These are phyloP conservation scores for Onychomys arenicola DNA, from an alignment of 2,797 vertebrate genomes.

Conservation along the genomic window DNA sequence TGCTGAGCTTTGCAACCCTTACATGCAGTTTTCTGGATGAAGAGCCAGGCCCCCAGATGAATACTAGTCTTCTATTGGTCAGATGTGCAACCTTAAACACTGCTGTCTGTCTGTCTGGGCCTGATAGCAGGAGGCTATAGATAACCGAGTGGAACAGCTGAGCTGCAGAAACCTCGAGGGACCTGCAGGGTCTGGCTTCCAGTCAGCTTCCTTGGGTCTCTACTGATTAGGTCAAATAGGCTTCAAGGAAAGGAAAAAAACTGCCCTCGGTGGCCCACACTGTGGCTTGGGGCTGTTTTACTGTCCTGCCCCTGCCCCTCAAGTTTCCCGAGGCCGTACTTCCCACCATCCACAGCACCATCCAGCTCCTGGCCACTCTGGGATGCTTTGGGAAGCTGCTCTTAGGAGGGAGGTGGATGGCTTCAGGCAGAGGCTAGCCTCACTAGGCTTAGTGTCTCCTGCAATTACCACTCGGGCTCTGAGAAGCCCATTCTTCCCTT, in stretches of 20 bases:
- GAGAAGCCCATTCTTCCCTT: slow-evolving; percentile 34
- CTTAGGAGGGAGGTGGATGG: slow-evolving; percentile 80
- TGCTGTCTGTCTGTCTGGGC: background rate
- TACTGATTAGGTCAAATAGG: background rate
- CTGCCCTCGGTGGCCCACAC: background rate
- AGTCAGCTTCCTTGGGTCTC: background rate
- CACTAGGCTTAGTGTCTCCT: slow-evolving; percentile 77
- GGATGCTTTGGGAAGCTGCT: slow-evolving; percentile 78
- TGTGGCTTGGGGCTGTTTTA: background rate
- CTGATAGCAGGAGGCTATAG: background rate
- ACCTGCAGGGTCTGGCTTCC: fast-evolving
- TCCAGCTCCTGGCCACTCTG: slow-evolving; percentile 62
- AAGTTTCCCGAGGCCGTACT: background rate
- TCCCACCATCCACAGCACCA: background rate
- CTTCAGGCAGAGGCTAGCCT: slow-evolving; percentile 82
- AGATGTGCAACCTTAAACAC: background rate
- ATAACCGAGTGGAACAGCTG: background rate
- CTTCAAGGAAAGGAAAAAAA: background rate
- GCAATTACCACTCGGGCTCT: slow-evolving; percentile 52
- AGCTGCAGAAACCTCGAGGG: background rate
- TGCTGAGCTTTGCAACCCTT: background rate
- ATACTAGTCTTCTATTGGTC: background rate
- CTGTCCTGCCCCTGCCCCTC: background rate
- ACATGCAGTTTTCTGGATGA: background rate
- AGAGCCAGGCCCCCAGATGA: background rate